Conservation (phyloP, 2,113 vertebrate species). For the Triplophysa dalaica region DNA sequence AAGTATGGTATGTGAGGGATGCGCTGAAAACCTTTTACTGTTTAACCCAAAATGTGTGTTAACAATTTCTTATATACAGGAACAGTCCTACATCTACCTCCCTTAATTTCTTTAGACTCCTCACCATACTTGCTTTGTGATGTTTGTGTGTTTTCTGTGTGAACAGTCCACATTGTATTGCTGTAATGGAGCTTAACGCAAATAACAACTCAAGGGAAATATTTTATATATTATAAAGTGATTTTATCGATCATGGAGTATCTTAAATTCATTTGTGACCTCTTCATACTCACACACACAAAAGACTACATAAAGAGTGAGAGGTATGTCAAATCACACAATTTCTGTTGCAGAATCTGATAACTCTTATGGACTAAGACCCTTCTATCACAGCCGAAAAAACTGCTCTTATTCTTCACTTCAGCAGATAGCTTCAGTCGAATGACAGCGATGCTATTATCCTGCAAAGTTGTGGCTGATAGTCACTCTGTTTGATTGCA, state of each 20-base stretch:
- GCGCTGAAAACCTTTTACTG: neutral
- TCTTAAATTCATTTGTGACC: slow-evolving; percentile 33
- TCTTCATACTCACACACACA: neutral
- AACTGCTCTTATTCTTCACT: slow-evolving; percentile 49
- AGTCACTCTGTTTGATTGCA: slow-evolving; percentile 24
- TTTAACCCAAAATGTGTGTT: neutral
- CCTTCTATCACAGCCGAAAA: slow-evolving; percentile 37
- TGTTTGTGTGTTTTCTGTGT: slow-evolving; percentile 1
- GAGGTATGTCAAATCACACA: neutral
- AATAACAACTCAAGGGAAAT: slow-evolving; percentile 38
- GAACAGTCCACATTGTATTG: slow-evolving; percentile 4
- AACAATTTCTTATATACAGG: slow-evolving; percentile 1
- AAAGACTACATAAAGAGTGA: neutral
- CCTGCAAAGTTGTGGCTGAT: slow-evolving; percentile 33
- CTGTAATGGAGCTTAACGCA: neutral
- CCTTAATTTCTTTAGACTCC: neutral
- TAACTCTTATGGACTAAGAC: slow-evolving; percentile 40
- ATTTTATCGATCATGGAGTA: too few species aligned
- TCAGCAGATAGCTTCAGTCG: slow-evolving; percentile 41
- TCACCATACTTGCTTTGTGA: too few species aligned
- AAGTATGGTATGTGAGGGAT: neutral
- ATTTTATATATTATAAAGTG: neutral
- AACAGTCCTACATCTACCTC: too few species aligned
- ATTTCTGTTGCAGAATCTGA: slow-evolving; percentile 23
- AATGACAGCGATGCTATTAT: slow-evolving; percentile 25